A percentile compares a stretch with the other conserved stretches of the same genome.
Conservation (phyloP, 2,888 invertebrate species). For the Monoplex corrugatus region DNA sequence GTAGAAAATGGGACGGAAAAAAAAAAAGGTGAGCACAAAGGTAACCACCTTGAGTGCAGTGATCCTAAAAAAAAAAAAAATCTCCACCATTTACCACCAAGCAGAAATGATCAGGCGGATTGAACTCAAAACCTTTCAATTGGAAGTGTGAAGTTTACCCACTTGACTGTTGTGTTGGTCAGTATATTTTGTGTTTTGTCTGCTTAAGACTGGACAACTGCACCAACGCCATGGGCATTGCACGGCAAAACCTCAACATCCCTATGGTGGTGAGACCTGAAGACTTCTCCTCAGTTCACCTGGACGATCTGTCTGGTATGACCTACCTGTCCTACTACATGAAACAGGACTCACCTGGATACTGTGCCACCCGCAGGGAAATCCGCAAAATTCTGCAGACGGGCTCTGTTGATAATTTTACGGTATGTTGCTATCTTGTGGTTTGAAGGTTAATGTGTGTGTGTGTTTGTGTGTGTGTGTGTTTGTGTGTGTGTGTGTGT, state of each 20-base stretch:
- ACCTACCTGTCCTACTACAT: conserved; percentile 99
- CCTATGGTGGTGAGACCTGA: conserved; percentile 98
- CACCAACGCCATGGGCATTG: conserved; percentile 94
- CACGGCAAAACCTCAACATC: conserved; percentile 93
- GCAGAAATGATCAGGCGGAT: too few species aligned
- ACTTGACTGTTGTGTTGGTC: too few species aligned
- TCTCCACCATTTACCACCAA: too few species aligned
- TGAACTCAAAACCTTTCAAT: too few species aligned
- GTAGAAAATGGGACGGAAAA: too few species aligned
- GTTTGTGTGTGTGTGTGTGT: too few species aligned
- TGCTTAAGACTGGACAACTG: conserved; percentile 92
- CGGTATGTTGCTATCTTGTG: conserved; percentile 84
- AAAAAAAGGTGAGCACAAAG: too few species aligned
- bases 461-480: too few species aligned
- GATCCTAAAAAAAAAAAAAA: too few species aligned
- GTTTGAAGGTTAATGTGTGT: not conserved
- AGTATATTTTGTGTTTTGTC: too few species aligned
- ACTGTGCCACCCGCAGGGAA: conserved; percentile 95
- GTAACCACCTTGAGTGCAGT: too few species aligned
- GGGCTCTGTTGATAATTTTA: conserved; percentile 91
- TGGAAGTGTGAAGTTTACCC: too few species aligned
- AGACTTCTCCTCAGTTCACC: conserved; percentile 95
- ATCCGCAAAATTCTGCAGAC: conserved; percentile 90
- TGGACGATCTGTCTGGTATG: conserved; percentile 98
- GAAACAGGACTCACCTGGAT: conserved; percentile 96